These are phyloP conservation scores for Choreutis nemorana DNA, from an alignment of 2,888 invertebrate genomes.

Conservation along the genomic window DNA sequence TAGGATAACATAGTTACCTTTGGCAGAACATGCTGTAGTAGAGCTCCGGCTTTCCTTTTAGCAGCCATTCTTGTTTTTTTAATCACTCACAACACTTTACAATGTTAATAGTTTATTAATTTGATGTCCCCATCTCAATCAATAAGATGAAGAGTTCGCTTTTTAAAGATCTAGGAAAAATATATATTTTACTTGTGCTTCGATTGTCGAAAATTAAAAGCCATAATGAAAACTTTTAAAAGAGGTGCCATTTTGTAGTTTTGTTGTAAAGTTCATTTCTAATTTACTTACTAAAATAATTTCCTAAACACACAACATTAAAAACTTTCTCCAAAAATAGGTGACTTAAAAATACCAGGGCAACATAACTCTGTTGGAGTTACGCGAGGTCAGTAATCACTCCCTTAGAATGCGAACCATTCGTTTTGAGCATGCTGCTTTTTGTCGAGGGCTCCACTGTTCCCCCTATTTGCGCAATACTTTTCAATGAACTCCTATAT, in stretches of 20 bases:
- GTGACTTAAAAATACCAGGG: too few relatives aligned
- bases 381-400: too few relatives aligned
- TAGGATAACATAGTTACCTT: constrained; percentile 61
- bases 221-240: too few relatives aligned
- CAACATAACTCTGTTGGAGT: too few relatives aligned
- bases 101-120: constrained; percentile 36
- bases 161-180: neutral
- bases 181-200: constrained; percentile 1
- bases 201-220: too few relatives aligned
- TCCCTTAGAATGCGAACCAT: too few relatives aligned
- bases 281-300: too few relatives aligned
- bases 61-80: constrained; percentile 69
- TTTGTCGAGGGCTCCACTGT: constrained; percentile 28
- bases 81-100: constrained; percentile 40
- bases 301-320: too few relatives aligned
- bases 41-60: constrained; percentile 77
- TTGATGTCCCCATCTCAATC: constrained; percentile 36
- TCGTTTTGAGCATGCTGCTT: too few relatives aligned
- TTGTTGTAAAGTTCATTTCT: too few relatives aligned
- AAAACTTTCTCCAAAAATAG: too few relatives aligned
- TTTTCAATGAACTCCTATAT: constrained; percentile 44
- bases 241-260: too few relatives aligned
- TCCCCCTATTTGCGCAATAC: constrained; percentile 52
- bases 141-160: neutral
- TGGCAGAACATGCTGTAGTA: constrained; percentile 73